These are phyloP conservation scores for Gortyna flavago DNA, from an alignment of 2,888 invertebrate species.

Conservation along the genomic window DNA sequence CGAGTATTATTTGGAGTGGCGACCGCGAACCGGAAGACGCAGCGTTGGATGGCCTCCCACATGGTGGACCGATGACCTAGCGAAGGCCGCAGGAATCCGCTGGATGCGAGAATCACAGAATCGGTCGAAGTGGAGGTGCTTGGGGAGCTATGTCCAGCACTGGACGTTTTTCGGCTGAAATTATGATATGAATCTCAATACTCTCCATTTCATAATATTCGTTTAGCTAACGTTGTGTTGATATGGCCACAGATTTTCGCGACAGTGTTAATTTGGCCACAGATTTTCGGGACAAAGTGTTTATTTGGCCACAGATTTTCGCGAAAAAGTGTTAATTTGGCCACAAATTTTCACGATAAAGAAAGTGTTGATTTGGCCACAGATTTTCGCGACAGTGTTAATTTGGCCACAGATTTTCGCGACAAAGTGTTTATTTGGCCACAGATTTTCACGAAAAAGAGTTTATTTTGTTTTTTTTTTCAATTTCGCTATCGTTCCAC, in stretches of 20 bases:
- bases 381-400: background rate
- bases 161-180: background rate
- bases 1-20: no score
- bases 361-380: background rate
- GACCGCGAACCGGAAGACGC: no score
- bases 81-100: background rate
- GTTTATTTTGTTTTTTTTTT: background rate
- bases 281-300: background rate
- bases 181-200: background rate
- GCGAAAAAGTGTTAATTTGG: background rate
- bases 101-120: background rate
- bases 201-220: background rate
- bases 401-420: background rate
- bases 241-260: background rate
- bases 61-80: no score
- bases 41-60: no score
- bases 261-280: background rate
- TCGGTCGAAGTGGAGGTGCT: background rate
- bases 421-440: background rate
- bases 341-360: background rate
- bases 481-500: background rate
- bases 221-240: background rate
- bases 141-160: background rate
- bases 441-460: background rate
- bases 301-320: background rate